phyloP scores from a whole-genome alignment of 2,888 invertebrate species.

The Germaria angustata region DNA sequence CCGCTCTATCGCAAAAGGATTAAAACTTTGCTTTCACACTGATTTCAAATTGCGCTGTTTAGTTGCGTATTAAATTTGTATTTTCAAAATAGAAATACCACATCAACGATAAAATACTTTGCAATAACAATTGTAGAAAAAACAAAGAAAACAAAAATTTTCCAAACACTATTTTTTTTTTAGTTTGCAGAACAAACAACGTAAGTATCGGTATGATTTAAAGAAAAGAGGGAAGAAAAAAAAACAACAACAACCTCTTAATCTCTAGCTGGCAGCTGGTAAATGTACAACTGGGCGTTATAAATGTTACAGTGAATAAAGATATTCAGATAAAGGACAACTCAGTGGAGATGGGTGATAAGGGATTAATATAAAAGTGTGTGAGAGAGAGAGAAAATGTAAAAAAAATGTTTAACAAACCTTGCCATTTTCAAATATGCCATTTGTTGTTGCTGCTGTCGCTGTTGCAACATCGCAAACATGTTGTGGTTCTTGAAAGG shows the following conservation, averaged over 20 bases:
- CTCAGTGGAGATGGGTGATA: background rate
- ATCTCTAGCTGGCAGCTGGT: background rate
- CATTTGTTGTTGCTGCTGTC: constrained; percentile 71
- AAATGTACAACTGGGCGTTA: background rate
- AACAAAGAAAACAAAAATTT: constrained; percentile 9
- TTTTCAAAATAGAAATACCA: constrained; percentile 20
- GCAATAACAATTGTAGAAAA: constrained; percentile 18
- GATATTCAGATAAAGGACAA: background rate
- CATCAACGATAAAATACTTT: constrained; percentile 37
- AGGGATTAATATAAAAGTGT: background rate
- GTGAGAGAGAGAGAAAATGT: background rate
- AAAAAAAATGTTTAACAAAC: constrained; percentile 69
- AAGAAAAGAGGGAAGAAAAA: background rate
- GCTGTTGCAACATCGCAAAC: constrained; percentile 51
- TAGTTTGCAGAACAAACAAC: constrained; percentile 26
- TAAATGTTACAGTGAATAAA: background rate
- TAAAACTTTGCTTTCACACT: constrained; percentile 43
- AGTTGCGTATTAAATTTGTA: constrained; percentile 32
- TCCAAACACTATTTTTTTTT: background rate
- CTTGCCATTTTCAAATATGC: constrained; percentile 78
- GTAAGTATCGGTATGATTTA: constrained; percentile 51
- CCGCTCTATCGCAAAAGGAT: background rate
- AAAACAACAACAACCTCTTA: background rate
- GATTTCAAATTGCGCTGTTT: constrained; percentile 41
- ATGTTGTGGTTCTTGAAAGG: constrained; percentile 65